Conservation (phyloP, 2,888 invertebrate species). For the Teleiodes luculella region DNA sequence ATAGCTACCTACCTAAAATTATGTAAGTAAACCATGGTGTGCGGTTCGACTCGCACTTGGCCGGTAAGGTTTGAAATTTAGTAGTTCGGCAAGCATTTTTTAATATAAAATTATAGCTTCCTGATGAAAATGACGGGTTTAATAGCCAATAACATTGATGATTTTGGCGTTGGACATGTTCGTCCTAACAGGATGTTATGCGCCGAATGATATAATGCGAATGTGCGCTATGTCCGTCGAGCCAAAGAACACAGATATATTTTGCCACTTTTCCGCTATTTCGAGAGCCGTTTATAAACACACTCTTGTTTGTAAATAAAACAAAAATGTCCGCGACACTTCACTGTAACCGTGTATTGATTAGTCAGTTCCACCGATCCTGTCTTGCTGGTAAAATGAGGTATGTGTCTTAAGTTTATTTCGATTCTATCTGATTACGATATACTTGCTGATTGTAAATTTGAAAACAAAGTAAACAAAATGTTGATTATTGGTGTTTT, state of each 20-base stretch:
- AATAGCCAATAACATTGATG: too few relatives aligned
- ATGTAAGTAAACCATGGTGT: too few relatives aligned
- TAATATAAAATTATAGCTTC: too few relatives aligned
- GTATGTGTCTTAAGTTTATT: neutral
- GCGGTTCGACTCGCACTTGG: too few relatives aligned
- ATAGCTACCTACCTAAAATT: too few relatives aligned
- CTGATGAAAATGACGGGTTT: too few relatives aligned
- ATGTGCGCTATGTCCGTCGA: constrained; percentile 1
- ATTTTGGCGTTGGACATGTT: neutral
- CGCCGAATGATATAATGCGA: neutral
- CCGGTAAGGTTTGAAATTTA: too few relatives aligned
- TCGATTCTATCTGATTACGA: neutral
- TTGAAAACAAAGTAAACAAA: too few relatives aligned
- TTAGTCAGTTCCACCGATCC: neutral
- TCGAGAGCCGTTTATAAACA: constrained; percentile 7
- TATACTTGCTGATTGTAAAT: too few relatives aligned
- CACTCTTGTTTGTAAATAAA: constrained; percentile 1
- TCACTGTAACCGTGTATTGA: neutral
- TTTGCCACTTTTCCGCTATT: constrained; percentile 1
- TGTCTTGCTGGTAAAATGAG: neutral
- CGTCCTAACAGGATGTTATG: neutral
- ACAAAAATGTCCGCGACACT: constrained; percentile 9
- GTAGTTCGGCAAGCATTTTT: too few relatives aligned
- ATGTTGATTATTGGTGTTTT: too few relatives aligned
- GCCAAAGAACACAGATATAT: neutral